phyloP scores from a whole-genome alignment of 2,113 vertebrate genomes.

The Terrapene triunguis region DNA sequence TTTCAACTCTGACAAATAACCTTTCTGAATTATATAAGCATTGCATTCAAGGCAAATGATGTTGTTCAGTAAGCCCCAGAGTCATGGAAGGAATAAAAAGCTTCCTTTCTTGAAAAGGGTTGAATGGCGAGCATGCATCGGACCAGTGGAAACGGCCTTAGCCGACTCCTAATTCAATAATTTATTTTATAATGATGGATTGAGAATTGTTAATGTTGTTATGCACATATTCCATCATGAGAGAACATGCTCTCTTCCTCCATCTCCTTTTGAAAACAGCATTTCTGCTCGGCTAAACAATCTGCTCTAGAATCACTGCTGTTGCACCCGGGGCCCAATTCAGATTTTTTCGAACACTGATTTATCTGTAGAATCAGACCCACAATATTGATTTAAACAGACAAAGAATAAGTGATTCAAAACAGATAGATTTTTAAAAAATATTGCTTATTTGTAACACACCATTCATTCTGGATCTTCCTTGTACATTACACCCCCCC shows the following conservation, averaged over 20 bases:
- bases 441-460: neutral
- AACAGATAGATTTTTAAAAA: neutral
- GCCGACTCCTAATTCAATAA: constrained; percentile 45
- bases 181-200: constrained; percentile 51
- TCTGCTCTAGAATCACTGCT: fast-evolving
- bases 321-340: neutral
- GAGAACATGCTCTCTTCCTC: neutral
- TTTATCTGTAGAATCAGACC: neutral
- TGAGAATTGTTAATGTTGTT: constrained; percentile 44
- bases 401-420: neutral
- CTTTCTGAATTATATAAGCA: constrained; percentile 59
- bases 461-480: neutral
- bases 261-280: neutral
- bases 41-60: constrained; percentile 56
- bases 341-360: neutral
- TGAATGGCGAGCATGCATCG: neutral
- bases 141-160: constrained; percentile 18
- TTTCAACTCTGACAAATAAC: constrained; percentile 48
- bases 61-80: constrained; percentile 56
- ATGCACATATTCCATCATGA: constrained; percentile 3
- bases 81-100: constrained; percentile 59
- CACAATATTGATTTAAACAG: neutral
- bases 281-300: neutral
- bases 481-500: neutral
- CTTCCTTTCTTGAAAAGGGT: constrained; percentile 55